Evolutionary conservation across 2,797 vertebrate species (phyloP).

Genomic region (Alauda arvensis): DNA sequence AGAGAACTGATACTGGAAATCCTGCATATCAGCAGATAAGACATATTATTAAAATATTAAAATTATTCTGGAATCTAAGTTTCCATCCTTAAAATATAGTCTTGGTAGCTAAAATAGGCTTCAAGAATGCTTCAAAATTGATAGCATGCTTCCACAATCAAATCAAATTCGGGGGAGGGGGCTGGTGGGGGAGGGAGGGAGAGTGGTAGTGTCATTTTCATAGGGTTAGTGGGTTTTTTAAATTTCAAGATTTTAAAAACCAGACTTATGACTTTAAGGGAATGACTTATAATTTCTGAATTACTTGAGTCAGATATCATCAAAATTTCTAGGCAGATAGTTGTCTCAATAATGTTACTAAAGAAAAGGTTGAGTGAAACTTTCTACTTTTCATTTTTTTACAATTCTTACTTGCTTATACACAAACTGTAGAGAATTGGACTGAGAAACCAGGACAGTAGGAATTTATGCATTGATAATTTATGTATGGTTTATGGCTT

Average conservation of each 20-base stretch:
- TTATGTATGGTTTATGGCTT: slow-evolving; percentile 35
- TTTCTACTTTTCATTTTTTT: background rate
- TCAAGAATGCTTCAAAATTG: background rate
- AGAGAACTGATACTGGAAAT: background rate
- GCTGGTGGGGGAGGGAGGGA: background rate
- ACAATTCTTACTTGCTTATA: background rate
- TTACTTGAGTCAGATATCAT: background rate
- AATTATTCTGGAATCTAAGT: background rate
- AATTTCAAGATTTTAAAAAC: background rate
- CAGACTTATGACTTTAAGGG: background rate
- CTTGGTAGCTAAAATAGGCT: background rate
- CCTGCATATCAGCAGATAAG: background rate
- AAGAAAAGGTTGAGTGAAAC: background rate
- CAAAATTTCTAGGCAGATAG: background rate
- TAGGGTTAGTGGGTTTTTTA: fast-evolving
- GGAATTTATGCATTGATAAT: slow-evolving; percentile 44
- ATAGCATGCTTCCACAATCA: background rate
- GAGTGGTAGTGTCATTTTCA: fast-evolving
- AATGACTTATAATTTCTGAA: background rate
- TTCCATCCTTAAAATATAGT: background rate
- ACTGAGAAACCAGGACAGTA: slow-evolving; percentile 5
- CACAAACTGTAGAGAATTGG: background rate
- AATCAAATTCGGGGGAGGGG: fast-evolving
- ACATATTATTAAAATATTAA: background rate
- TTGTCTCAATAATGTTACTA: background rate